phyloP scores from a whole-genome alignment of 2,113 vertebrate species.

The Heptranchias perlo region DNA sequence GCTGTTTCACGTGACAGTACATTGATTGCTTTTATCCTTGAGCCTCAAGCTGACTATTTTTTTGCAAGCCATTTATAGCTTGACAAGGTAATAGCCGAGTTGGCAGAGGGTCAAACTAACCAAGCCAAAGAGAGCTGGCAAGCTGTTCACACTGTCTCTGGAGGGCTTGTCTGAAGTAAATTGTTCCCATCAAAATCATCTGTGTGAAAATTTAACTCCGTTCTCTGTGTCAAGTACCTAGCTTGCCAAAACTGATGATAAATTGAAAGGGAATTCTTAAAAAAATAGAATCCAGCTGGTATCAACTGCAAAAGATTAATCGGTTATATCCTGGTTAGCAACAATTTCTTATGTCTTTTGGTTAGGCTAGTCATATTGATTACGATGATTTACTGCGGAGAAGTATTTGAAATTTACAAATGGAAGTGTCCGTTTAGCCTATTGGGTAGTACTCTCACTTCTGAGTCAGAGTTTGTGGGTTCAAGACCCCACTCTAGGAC shows the following conservation, averaged over 20 bases:
- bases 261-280: constrained; percentile 2
- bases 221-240: not conserved
- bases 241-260: constrained; percentile 18
- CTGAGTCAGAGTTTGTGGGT: not conserved
- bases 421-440: not conserved
- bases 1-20: not conserved
- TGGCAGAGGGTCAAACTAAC: constrained; percentile 3
- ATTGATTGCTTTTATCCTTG: not conserved
- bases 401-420: not conserved
- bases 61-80: not conserved
- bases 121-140: not conserved
- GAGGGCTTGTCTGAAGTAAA: not conserved
- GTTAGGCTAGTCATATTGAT: not conserved
- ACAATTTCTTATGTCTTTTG: not conserved
- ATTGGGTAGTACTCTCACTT: not conserved
- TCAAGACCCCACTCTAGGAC: not conserved
- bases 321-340: not conserved
- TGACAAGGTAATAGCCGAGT: not conserved
- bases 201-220: not conserved
- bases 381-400: not conserved
- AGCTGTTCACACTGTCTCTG: not conserved
- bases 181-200: not conserved
- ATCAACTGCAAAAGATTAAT: not conserved
- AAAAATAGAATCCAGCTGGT: not conserved
- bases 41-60: not conserved